Conservation (phyloP, 92 coral and sea anemone genomes). For the Pocillopora grandis region DNA sequence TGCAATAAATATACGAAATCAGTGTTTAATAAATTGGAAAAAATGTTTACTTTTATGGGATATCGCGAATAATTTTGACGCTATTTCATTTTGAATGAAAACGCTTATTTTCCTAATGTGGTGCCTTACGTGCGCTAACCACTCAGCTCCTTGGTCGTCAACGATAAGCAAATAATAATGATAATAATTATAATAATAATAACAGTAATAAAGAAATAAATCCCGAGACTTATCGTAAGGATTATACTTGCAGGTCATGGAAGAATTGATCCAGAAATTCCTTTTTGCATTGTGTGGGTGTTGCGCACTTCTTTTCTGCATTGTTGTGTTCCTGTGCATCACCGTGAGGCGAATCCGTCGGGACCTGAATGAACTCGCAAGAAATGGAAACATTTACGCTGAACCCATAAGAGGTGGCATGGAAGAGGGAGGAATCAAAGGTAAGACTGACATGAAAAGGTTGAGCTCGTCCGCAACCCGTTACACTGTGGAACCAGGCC, state of each 20-base stretch:
- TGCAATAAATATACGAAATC: no score
- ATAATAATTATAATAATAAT: no score
- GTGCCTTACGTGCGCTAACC: no score
- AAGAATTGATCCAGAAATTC: neutral
- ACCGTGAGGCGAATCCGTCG: constrained; percentile 30
- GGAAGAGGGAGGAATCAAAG: neutral
- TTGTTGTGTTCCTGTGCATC: constrained; percentile 8
- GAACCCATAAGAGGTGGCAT: neutral
- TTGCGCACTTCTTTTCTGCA: neutral
- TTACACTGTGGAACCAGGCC: neutral
- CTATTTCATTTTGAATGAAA: no score
- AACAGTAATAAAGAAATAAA: no score
- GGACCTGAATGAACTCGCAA: neutral
- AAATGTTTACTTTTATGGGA: no score
- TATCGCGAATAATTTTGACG: no score
- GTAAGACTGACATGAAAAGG: neutral
- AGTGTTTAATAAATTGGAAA: no score
- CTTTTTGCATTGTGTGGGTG: neutral
- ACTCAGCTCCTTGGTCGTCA: no score
- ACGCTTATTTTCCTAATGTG: no score
- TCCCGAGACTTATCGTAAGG: neutral
- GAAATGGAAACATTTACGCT: neutral
- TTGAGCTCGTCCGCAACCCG: neutral
- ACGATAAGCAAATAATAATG: no score
- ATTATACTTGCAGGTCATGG: constrained; percentile 3